phyloP scores from a whole-genome alignment of 2,797 vertebrate species.

The Peromyscus nudipes region DNA sequence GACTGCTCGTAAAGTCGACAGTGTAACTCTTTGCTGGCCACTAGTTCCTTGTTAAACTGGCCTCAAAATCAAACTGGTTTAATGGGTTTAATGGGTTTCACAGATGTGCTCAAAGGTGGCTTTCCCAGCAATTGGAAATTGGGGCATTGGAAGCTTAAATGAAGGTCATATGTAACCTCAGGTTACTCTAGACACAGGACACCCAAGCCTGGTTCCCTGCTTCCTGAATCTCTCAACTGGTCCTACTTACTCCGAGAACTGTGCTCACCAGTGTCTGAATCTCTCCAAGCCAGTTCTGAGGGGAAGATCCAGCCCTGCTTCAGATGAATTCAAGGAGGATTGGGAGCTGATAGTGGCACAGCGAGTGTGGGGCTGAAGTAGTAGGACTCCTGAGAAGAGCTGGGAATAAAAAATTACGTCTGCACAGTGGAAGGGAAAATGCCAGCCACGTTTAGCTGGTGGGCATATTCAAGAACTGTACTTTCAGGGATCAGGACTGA shows the following conservation, averaged over 20 bases:
- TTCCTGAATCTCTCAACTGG: conserved; percentile 18
- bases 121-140: conserved; percentile 48
- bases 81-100: conserved; percentile 65
- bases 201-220: neutral
- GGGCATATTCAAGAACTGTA: conserved; percentile 1
- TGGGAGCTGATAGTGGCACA: neutral
- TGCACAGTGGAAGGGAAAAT: neutral
- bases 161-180: conserved; percentile 40
- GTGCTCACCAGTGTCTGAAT: neutral
- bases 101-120: conserved; percentile 37
- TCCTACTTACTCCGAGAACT: conserved; percentile 35
- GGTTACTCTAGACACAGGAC: neutral
- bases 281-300: neutral
- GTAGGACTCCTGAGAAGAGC: neutral
- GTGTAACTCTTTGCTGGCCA: neutral
- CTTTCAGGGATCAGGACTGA: neutral
- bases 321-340: neutral
- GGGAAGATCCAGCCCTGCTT: neutral
- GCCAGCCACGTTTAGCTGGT: neutral
- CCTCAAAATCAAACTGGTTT: conserved; percentile 72
- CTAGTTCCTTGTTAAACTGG: conserved; percentile 53
- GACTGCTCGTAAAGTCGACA: conserved; percentile 62
- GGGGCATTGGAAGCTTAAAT: neutral
- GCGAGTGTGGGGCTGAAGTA: neutral
- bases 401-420: neutral